Percentiles rank a stretch among this genome's conserved stretches.
phyloP scores from a whole-genome alignment of 1,140 invertebrate species.

The Cotesia vestalis region DNA sequence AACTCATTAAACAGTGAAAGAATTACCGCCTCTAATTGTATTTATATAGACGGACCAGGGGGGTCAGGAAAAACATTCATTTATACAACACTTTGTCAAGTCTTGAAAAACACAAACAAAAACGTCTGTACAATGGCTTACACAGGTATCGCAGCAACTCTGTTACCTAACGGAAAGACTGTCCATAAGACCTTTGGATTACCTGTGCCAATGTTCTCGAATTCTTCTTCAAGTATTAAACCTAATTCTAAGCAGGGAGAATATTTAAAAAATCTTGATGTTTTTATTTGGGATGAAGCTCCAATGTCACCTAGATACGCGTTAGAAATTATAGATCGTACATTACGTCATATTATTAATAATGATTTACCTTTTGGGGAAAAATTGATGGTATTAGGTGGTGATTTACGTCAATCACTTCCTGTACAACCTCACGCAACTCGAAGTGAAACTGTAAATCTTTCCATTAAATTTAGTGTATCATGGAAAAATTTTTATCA shows the following conservation, averaged over 20 bases:
- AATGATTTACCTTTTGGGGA: constrained; percentile 38
- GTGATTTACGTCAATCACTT: constrained; percentile 30
- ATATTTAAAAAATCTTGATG: too few species aligned
- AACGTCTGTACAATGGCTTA: background rate
- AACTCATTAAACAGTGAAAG: background rate
- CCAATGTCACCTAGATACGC: constrained; percentile 42
- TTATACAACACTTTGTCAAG: background rate
- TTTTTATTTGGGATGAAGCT: constrained; percentile 38
- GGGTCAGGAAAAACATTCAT: constrained; percentile 3
- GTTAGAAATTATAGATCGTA: constrained; percentile 35
- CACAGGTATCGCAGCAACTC: background rate
- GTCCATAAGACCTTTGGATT: background rate
- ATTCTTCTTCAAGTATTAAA: too few species aligned
- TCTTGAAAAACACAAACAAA: background rate
- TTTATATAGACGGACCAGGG: background rate
- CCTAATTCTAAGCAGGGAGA: too few species aligned
- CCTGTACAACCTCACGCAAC: constrained; percentile 33
- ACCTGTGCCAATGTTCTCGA: background rate
- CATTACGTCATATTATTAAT: constrained; percentile 40
- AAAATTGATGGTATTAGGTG: constrained; percentile 43
- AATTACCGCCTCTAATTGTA: background rate
- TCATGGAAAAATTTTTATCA: constrained; percentile 17
- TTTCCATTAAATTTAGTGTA: constrained; percentile 36
- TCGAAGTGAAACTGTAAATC: constrained; percentile 32
- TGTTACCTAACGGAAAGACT: background rate